Conservation (phyloP, 2,113 vertebrate genomes). For the Oxygymnocypris stewartii region DNA sequence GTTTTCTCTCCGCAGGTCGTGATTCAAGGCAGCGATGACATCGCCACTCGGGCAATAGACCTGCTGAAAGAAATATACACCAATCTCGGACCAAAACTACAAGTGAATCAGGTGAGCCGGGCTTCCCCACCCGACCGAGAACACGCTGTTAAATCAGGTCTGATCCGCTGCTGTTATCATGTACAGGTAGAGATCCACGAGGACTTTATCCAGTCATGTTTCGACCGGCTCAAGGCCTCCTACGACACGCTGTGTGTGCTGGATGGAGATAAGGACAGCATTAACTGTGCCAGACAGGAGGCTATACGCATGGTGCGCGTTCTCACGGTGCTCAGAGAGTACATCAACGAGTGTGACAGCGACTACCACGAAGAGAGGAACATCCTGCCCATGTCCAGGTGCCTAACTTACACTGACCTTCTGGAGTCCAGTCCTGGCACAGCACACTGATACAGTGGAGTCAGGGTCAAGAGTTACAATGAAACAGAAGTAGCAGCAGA, state of each 20-base stretch:
- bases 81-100: constrained; percentile 95
- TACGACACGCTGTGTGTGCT: constrained; percentile 95
- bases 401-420: constrained; percentile 22
- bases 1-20: constrained; percentile 79
- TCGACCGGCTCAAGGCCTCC: constrained; percentile 96
- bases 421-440: too few relatives aligned
- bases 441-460: too few relatives aligned
- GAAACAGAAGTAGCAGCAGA: neutral
- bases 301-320: constrained; percentile 97
- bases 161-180: neutral
- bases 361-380: constrained; percentile 98
- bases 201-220: constrained; percentile 99
- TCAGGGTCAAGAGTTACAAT: too few relatives aligned
- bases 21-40: constrained; percentile 98
- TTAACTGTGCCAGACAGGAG: constrained; percentile 95
- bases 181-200: constrained; percentile 96
- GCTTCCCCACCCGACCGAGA: neutral
- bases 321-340: constrained; percentile 93
- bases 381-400: constrained; percentile 98
- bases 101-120: constrained; percentile 90
- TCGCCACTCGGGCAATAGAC: constrained; percentile 94
- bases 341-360: constrained; percentile 98
- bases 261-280: constrained; percentile 98
- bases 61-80: constrained; percentile 98
- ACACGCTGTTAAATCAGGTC: neutral